A percentile compares a stretch with the other conserved stretches of the same genome.
These are phyloP conservation scores for Pseudomyrmex flavicornis DNA, from an alignment of 1,140 invertebrate species.

Conservation along the genomic window DNA sequence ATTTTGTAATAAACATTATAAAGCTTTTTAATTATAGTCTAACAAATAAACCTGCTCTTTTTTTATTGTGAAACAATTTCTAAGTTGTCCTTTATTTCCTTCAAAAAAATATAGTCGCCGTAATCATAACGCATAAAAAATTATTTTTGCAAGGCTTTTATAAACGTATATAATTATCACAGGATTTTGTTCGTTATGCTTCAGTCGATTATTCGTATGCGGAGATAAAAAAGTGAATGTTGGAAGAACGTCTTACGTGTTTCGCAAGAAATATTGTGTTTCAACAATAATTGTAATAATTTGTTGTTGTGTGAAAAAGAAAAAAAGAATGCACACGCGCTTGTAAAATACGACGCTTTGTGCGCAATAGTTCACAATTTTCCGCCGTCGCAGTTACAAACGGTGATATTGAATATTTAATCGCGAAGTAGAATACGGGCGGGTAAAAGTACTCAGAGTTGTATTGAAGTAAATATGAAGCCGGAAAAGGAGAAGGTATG, in stretches of 20 bases:
- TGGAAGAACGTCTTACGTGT: neutral
- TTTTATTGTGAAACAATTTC: no score
- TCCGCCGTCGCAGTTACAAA: constrained; percentile 27
- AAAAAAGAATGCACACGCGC: neutral
- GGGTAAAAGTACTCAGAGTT: constrained; percentile 12
- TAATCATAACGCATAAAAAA: no score
- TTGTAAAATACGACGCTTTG: neutral
- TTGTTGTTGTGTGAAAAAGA: neutral
- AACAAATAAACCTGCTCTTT: no score
- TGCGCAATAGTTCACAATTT: constrained; percentile 18
- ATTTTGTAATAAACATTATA: no score
- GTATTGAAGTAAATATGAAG: constrained; percentile 58
- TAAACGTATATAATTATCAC: no score
- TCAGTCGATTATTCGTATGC: no score
- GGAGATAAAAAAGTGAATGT: neutral
- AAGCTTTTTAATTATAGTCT: no score
- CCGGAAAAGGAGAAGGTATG: constrained; percentile 28
- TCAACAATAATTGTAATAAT: constrained; percentile 11
- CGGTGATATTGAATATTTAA: constrained; percentile 45
- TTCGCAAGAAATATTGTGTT: neutral
- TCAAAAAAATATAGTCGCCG: no score
- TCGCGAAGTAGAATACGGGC: neutral
- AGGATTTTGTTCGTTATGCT: neutral
- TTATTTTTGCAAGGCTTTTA: no score
- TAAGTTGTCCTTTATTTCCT: no score